Evolutionary conservation across 37 sponge, comb jelly and placozoan genomes (phyloP).

Genomic region (Cliona cf. orientalis): DNA sequence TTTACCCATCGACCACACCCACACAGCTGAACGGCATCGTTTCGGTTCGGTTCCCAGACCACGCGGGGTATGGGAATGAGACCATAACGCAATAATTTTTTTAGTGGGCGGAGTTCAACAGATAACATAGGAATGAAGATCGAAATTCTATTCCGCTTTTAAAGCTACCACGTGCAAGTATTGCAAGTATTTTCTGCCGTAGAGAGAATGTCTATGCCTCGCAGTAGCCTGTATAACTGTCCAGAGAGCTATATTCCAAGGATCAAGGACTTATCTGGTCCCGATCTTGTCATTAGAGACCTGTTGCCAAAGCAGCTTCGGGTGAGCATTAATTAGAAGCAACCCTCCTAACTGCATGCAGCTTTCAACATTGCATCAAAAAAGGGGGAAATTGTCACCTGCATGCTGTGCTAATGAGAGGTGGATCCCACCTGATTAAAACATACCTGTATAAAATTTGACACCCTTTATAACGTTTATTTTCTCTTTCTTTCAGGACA

Average conservation of each 20-base stretch:
- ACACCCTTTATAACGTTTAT: not conserved
- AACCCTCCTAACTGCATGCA: not conserved
- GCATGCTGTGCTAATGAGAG: not conserved
- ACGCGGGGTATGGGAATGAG: no score
- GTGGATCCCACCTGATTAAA: not conserved
- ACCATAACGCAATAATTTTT: no score
- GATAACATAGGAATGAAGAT: not conserved
- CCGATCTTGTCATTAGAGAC: not conserved
- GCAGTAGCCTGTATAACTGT: no score
- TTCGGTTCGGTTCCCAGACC: no score
- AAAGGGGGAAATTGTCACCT: slow-evolving; percentile 1
- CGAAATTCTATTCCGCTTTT: not conserved
- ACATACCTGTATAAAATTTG: no score
- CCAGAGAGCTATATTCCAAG: no score
- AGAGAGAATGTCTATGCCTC: no score
- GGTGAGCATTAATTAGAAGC: slow-evolving; percentile 3
- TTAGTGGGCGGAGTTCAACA: no score
- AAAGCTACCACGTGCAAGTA: not conserved
- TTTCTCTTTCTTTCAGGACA: not conserved
- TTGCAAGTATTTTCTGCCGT: no score
- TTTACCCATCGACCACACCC: no score
- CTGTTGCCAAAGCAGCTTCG: slow-evolving; percentile 1
- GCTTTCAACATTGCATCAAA: not conserved
- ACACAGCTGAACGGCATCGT: no score
- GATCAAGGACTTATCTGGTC: no score